phyloP scores from a whole-genome alignment of 2,113 vertebrate species.

The Thryonomys swinderianus region DNA sequence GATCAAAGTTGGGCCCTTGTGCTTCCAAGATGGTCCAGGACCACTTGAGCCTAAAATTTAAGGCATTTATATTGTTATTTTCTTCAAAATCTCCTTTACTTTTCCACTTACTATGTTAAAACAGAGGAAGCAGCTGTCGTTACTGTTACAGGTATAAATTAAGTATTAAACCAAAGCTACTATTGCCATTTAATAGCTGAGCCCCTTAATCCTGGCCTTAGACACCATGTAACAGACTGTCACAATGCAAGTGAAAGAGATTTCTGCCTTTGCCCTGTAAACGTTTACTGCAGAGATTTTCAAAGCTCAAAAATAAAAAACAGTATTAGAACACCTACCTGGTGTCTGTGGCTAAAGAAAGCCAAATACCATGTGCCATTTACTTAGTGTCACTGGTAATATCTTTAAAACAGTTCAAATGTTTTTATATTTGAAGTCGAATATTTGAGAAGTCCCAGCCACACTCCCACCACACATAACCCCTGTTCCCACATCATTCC shows the following conservation, averaged over 20 bases:
- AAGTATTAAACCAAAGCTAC: background rate
- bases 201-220: background rate
- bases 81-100: background rate
- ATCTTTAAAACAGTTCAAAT: background rate
- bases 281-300: background rate
- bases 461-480: background rate
- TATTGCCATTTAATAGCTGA: background rate
- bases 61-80: background rate
- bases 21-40: too few species aligned
- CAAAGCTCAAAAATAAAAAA: background rate
- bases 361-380: background rate
- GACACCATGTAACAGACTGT: background rate
- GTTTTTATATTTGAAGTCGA: background rate
- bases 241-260: background rate
- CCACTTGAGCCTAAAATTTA: too few species aligned
- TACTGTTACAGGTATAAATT: background rate
- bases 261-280: background rate
- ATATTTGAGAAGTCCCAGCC: background rate
- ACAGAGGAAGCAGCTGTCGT: background rate
- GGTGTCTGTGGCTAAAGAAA: background rate
- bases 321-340: background rate
- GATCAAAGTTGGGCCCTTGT: too few species aligned
- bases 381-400: background rate
- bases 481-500: background rate
- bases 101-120: background rate